These are phyloP conservation scores for Drosophila kokeensis DNA, from an alignment of 2,888 invertebrate genomes.

Conservation along the genomic window DNA sequence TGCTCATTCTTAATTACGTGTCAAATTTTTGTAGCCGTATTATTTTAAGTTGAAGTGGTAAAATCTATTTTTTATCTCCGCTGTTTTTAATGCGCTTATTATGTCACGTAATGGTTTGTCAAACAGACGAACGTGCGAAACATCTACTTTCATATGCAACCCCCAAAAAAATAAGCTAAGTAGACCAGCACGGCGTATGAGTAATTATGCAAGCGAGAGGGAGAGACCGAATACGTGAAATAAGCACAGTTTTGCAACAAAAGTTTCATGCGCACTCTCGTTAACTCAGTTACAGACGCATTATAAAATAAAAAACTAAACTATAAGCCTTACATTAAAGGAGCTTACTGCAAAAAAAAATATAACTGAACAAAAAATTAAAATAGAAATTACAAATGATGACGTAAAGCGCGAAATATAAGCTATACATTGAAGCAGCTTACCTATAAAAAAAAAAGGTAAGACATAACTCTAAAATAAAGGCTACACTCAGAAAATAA, in stretches of 20 bases:
- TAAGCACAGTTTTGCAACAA: constrained; percentile 20
- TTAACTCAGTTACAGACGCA: background rate
- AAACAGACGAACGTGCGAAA: constrained; percentile 67
- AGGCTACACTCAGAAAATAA: background rate
- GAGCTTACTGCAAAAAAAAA: background rate
- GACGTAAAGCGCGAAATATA: background rate
- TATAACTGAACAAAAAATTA: background rate
- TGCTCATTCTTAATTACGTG: constrained; percentile 41
- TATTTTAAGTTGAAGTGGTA: constrained; percentile 5
- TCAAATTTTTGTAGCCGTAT: constrained; percentile 20
- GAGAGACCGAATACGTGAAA: constrained; percentile 27
- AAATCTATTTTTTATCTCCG: constrained; percentile 14
- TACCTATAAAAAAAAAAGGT: background rate
- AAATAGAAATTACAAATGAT: background rate
- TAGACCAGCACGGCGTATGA: constrained; percentile 38
- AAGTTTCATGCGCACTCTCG: constrained; percentile 31
- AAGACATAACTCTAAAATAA: background rate
- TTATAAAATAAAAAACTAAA: background rate
- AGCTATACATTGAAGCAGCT: background rate
- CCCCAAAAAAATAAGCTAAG: constrained; percentile 5
- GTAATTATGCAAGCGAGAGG: constrained; percentile 19
- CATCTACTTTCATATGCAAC: constrained; percentile 34
- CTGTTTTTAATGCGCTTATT: constrained; percentile 49
- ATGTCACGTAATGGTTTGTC: constrained; percentile 65
- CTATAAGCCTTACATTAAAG: background rate